A percentile compares a stretch with the other conserved stretches of the same genome.
phyloP scores from a whole-genome alignment of 2,113 vertebrate species.

The Proteles cristata region DNA sequence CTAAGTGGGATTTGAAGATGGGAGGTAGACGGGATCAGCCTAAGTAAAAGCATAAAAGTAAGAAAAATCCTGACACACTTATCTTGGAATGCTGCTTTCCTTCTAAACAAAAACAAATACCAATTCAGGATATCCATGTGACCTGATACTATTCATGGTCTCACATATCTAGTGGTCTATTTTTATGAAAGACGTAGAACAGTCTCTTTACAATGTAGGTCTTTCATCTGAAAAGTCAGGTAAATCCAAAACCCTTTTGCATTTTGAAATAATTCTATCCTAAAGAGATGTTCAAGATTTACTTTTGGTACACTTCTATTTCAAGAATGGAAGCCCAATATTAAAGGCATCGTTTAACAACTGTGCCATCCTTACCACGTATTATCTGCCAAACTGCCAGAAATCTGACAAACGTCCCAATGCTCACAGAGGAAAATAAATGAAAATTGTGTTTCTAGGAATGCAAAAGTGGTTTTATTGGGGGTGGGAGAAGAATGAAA shows the following conservation, averaged over 20 bases:
- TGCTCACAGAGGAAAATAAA: background rate
- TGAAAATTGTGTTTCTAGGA: background rate
- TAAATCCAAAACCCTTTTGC: background rate
- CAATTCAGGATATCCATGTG: background rate
- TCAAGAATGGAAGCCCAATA: background rate
- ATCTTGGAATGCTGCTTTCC: background rate
- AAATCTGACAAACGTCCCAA: background rate
- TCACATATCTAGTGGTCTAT: background rate
- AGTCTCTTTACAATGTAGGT: background rate
- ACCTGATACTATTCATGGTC: background rate
- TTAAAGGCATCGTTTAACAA: background rate
- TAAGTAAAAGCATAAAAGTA: background rate
- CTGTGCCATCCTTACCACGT: background rate
- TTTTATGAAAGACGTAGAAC: conserved; percentile 11
- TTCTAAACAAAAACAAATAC: conserved; percentile 44
- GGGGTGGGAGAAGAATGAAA: background rate
- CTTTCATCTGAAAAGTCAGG: conserved; percentile 26
- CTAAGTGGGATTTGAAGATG: background rate
- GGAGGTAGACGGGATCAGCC: background rate
- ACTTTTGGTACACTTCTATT: background rate
- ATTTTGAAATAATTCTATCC: background rate
- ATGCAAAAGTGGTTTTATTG: background rate
- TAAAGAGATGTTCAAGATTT: background rate
- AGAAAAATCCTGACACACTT: background rate
- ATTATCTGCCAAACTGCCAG: background rate